These are phyloP conservation scores for Taurulus bubalis DNA, from an alignment of 2,113 vertebrate species.

Conservation along the genomic window DNA sequence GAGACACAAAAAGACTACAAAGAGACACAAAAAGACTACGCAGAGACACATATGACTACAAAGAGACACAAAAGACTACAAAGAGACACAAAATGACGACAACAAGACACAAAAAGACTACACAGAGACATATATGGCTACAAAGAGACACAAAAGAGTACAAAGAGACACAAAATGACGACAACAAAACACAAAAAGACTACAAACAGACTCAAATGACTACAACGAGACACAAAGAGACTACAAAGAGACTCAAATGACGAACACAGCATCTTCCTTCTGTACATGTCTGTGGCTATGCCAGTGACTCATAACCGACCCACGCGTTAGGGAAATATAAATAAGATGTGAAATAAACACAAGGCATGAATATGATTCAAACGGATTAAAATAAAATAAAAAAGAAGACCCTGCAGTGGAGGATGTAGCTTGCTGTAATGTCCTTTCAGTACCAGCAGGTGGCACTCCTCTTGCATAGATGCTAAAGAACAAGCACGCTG, in stretches of 20 bases:
- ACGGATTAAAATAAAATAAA: background rate
- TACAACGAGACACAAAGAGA: too few relatives aligned
- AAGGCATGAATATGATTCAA: background rate
- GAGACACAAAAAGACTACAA: background rate
- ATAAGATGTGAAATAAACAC: background rate
- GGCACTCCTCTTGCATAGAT: slow-evolving; percentile 57
- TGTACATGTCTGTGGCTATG: background rate
- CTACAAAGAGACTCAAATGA: too few relatives aligned
- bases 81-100: too few relatives aligned
- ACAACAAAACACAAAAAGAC: too few relatives aligned
- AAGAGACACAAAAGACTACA: too few relatives aligned
- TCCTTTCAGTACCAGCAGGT: slow-evolving; percentile 46
- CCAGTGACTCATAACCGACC: too few relatives aligned
- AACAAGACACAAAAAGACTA: too few relatives aligned
- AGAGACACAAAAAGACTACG: background rate
- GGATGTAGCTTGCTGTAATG: background rate
- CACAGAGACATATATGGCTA: too few relatives aligned
- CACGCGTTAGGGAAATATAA: background rate
- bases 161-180: too few relatives aligned
- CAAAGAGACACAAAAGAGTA: too few relatives aligned
- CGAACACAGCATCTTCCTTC: too few relatives aligned
- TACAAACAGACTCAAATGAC: background rate
- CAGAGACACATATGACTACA: too few relatives aligned
- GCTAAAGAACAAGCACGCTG: background rate
- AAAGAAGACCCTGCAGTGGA: background rate